Evolutionary conservation across 1,140 invertebrate species (phyloP).

Genomic region (Cyphomyrmex costatus): DNA sequence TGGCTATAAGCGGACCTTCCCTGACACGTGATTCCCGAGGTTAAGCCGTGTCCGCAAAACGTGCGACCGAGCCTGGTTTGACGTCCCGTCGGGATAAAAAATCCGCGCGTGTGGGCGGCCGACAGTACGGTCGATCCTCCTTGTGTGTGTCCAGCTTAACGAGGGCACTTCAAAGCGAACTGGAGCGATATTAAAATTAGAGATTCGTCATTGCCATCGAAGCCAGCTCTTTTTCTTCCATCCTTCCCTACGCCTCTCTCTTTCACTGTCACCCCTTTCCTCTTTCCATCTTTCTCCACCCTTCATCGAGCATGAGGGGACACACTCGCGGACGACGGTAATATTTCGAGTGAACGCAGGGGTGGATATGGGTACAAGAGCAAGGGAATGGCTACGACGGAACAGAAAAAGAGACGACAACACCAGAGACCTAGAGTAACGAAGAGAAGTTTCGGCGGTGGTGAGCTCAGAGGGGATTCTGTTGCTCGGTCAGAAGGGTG

Average conservation of each 20-base stretch:
- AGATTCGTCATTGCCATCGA: conserved; percentile 76
- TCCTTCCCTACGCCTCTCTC: conserved; percentile 23
- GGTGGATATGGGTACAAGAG: conserved; percentile 27
- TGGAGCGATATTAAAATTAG: conserved; percentile 84
- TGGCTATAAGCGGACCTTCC: conserved; percentile 38
- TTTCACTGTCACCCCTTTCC: conserved; percentile 25
- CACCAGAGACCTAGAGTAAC: conserved; percentile 48
- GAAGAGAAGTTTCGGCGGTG: conserved; percentile 51
- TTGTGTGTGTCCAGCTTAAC: conserved; percentile 75
- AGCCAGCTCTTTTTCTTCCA: conserved; percentile 52
- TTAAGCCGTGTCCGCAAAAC: conserved; percentile 71
- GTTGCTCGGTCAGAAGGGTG: conserved; percentile 79
- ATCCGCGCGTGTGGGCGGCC: conserved; percentile 64
- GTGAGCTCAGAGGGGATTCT: conserved; percentile 71
- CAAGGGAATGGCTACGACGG: conserved; percentile 9
- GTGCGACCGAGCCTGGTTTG: conserved; percentile 60
- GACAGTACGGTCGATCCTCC: conserved; percentile 65
- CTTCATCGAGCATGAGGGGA: conserved; percentile 63
- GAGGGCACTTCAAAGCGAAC: conserved; percentile 82
- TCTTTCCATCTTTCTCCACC: conserved; percentile 46
- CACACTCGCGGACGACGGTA: conserved; percentile 73
- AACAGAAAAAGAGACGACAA: conserved; percentile 60
- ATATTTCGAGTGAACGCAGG: conserved; percentile 77
- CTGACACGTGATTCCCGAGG: conserved; percentile 63
- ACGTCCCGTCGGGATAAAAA: conserved; percentile 68